Conservation (phyloP, 2,797 vertebrate species). For the Huso huso region DNA sequence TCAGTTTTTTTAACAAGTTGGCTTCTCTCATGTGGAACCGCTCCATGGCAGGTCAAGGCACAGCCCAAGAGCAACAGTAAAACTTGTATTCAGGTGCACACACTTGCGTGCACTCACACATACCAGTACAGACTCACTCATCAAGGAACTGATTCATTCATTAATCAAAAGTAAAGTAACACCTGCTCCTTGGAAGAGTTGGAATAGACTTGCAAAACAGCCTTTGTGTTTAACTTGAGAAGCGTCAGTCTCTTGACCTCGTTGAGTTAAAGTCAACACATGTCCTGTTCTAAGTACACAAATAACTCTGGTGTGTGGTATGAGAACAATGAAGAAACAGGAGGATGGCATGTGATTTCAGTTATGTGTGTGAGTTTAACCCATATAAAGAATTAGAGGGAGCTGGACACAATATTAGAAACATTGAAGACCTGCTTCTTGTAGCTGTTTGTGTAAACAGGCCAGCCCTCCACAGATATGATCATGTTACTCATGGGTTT, state of each 20-base stretch:
- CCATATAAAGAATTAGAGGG: no score
- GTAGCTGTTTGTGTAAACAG: no score
- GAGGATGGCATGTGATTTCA: no score
- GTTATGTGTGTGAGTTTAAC: no score
- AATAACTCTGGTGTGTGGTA: conserved; percentile 5
- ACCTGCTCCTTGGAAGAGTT: neutral
- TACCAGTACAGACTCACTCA: conserved; percentile 10
- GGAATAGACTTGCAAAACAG: neutral
- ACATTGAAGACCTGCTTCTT: no score
- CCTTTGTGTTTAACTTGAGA: neutral
- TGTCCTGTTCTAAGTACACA: conserved; percentile 4
- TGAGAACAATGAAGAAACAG: neutral
- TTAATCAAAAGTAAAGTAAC: conserved; percentile 13
- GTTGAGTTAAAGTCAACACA: neutral
- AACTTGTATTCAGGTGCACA: conserved; percentile 6
- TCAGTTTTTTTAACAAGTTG: no score
- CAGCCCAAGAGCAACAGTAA: neutral
- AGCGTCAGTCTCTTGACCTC: neutral
- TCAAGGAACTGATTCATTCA: conserved; percentile 8
- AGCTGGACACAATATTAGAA: no score
- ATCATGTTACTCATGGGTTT: no score
- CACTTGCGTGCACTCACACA: neutral
- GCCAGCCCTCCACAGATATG: no score
- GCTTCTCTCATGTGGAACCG: no score
- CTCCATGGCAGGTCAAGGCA: no score